Conservation (phyloP, 1,140 invertebrate species). For the Diuraphis noxia region DNA sequence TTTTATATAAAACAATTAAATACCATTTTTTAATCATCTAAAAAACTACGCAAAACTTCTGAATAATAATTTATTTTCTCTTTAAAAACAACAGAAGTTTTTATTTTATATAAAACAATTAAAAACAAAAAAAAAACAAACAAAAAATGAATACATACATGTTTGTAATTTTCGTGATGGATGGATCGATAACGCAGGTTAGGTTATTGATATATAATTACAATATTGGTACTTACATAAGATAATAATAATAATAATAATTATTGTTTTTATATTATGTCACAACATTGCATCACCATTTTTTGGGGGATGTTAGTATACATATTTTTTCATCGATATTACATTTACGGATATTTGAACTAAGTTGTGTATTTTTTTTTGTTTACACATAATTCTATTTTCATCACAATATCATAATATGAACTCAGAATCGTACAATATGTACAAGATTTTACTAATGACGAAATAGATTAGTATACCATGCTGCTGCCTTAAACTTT, state of each 20-base stretch:
- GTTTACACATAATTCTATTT: not conserved
- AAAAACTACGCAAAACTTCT: no score
- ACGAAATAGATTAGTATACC: not conserved
- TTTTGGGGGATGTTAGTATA: not conserved
- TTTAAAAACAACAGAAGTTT: no score
- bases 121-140: not conserved
- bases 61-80: no score
- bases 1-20: no score
- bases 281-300: not conserved
- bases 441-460: not conserved
- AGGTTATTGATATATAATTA: not conserved
- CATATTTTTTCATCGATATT: not conserved
- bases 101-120: no score
- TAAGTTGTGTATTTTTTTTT: not conserved
- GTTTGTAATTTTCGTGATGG: not conserved
- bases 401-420: not conserved
- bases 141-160: not conserved
- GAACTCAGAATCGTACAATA: not conserved
- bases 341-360: not conserved
- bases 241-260: not conserved
- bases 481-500: slow-evolving; percentile 50
- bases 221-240: not conserved
- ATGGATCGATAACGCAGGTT: not conserved
- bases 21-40: no score
- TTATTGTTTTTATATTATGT: not conserved